These are phyloP conservation scores for Muntiacus muntjak DNA, from an alignment of 2,113 vertebrate species.

Conservation along the genomic window DNA sequence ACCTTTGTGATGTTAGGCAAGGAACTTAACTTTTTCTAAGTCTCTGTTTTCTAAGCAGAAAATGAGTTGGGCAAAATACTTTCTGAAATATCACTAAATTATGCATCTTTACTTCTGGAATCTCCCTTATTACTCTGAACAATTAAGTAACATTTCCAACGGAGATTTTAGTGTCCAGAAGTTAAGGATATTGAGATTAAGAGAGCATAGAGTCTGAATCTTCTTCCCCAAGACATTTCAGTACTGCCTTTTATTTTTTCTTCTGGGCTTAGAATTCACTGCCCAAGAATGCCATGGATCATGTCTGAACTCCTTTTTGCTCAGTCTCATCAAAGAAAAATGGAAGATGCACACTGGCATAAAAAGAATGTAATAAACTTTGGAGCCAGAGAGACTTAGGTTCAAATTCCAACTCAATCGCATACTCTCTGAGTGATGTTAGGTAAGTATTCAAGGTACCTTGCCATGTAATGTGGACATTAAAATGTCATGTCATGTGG, in stretches of 20 bases:
- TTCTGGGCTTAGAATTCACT: background rate
- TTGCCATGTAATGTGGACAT: background rate
- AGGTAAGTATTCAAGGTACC: background rate
- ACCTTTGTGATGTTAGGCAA: background rate
- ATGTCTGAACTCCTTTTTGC: background rate
- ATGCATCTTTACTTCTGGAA: background rate
- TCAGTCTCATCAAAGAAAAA: background rate
- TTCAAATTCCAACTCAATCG: background rate
- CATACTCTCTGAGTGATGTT: background rate
- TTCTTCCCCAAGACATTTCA: background rate
- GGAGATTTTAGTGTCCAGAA: background rate
- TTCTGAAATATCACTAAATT: background rate
- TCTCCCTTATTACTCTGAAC: background rate
- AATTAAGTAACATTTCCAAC: background rate
- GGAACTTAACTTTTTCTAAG: background rate
- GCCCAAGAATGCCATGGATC: background rate
- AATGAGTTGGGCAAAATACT: background rate
- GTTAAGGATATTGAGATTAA: background rate
- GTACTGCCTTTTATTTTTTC: background rate
- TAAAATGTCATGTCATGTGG: background rate
- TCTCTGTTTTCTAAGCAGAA: background rate
- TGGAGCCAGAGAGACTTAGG: background rate
- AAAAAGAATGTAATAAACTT: background rate
- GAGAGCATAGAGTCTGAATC: background rate
- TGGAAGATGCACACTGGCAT: background rate